These are phyloP conservation scores for Limnephilus auricula DNA, from an alignment of 2,888 invertebrate species.

Conservation along the genomic window DNA sequence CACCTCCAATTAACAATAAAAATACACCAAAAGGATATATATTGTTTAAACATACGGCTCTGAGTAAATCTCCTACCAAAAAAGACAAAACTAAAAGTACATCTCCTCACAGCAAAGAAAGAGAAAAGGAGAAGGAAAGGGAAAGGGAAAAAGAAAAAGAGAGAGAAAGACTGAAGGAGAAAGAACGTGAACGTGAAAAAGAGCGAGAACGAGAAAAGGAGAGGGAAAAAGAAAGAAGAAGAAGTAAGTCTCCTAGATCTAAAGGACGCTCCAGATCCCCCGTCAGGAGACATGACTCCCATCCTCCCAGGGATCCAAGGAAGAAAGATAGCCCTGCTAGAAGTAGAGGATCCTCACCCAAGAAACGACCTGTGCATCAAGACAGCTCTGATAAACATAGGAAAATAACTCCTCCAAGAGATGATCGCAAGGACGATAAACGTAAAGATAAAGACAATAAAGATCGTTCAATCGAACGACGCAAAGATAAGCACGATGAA, in stretches of 20 bases:
- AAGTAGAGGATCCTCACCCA: slow-evolving; percentile 76
- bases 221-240: slow-evolving; percentile 77
- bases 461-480: slow-evolving; percentile 75
- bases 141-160: slow-evolving; percentile 74
- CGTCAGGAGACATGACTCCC: slow-evolving; percentile 70
- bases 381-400: slow-evolving; percentile 75
- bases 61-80: slow-evolving; percentile 74
- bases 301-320: slow-evolving; percentile 74
- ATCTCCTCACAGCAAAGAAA: slow-evolving; percentile 74
- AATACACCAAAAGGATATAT: slow-evolving; percentile 71
- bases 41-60: slow-evolving; percentile 70
- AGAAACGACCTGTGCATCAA: slow-evolving; percentile 72
- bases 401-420: slow-evolving; percentile 74
- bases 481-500: slow-evolving; percentile 78
- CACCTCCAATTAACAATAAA: slow-evolving; percentile 76
- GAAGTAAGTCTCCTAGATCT: slow-evolving; percentile 75
- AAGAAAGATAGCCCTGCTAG: slow-evolving; percentile 76
- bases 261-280: slow-evolving; percentile 76
- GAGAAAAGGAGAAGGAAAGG: slow-evolving; percentile 76
- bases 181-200: slow-evolving; percentile 70
- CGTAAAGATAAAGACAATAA: slow-evolving; percentile 72
- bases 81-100: slow-evolving; percentile 74
- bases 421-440: slow-evolving; percentile 71
- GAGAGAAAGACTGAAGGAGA: slow-evolving; percentile 71
- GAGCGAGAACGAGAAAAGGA: slow-evolving; percentile 73